phyloP scores from a whole-genome alignment of 2,797 vertebrate genomes.

The Hephaestus fuliginosus region DNA sequence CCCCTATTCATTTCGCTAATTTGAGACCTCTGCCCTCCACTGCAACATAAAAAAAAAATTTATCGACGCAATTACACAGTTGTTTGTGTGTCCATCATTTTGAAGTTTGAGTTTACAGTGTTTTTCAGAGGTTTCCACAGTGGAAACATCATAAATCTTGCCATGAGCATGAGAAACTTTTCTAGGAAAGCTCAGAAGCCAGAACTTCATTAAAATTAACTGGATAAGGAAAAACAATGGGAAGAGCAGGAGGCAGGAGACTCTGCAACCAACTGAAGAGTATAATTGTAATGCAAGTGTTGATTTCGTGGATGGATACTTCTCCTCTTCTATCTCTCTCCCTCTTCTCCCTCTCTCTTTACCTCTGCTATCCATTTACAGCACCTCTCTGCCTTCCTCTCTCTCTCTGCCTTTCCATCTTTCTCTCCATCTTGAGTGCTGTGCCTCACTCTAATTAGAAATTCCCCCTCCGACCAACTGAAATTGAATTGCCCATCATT shows the following conservation, averaged over 20 bases:
- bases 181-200: neutral
- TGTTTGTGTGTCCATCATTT: neutral
- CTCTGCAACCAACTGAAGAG: constrained; percentile 28
- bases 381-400: constrained; percentile 52
- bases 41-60: constrained; percentile 6
- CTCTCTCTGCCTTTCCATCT: constrained; percentile 65
- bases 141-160: constrained; percentile 14
- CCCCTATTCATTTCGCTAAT: constrained; percentile 11
- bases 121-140: constrained; percentile 4
- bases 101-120: neutral
- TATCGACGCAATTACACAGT: neutral
- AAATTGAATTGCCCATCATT: constrained; percentile 87
- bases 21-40: constrained; percentile 21
- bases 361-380: constrained; percentile 64
- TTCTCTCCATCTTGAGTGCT: constrained; percentile 82
- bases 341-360: constrained; percentile 49
- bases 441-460: constrained; percentile 84
- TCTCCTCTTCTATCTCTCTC: constrained; percentile 32
- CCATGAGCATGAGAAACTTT: constrained; percentile 17
- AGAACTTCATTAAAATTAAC: constrained; percentile 44
- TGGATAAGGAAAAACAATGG: constrained; percentile 19
- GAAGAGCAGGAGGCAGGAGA: constrained; percentile 23
- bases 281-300: constrained; percentile 67
- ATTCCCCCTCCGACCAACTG: constrained; percentile 82
- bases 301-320: constrained; percentile 69